Conservation (phyloP, 2,113 vertebrate genomes). For the Nymphicus hollandicus region DNA sequence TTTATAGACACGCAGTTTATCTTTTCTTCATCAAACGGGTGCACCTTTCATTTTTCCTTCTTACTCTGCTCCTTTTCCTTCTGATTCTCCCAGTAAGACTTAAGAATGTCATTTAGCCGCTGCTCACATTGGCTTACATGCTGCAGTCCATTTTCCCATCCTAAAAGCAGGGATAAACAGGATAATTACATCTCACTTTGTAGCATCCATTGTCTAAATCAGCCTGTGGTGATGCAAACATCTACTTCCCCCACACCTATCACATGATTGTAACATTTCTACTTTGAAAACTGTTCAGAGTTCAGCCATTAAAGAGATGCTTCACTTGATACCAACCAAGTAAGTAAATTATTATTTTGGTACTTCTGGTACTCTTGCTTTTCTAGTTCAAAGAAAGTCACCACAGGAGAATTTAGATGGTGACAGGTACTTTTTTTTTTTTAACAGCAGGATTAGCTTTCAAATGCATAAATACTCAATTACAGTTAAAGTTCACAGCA, state of each 20-base stretch:
- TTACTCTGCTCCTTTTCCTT: slow-evolving; percentile 37
- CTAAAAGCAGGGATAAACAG: slow-evolving; percentile 49
- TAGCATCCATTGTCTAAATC: not conserved
- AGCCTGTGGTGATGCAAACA: not conserved
- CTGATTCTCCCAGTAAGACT: slow-evolving; percentile 54
- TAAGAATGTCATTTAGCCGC: slow-evolving; percentile 65
- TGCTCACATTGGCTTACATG: slow-evolving; percentile 68
- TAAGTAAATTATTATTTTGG: not conserved
- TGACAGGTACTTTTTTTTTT: not conserved
- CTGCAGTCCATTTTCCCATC: slow-evolving; percentile 71
- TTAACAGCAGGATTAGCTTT: not conserved
- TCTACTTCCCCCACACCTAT: not conserved
- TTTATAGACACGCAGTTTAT: not conserved
- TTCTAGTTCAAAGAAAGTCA: not conserved
- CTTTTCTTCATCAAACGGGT: not conserved
- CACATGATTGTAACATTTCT: not conserved
- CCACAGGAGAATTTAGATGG: not conserved
- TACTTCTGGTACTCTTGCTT: not conserved
- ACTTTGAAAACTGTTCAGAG: not conserved
- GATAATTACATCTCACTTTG: not conserved
- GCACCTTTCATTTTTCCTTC: not conserved
- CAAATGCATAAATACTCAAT: not conserved
- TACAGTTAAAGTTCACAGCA: not conserved
- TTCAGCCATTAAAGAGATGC: not conserved
- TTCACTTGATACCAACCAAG: not conserved